A percentile compares a stretch with the other conserved stretches of the same genome.
Conservation (phyloP, 2,797 vertebrate species). For the Paguma larvata region DNA sequence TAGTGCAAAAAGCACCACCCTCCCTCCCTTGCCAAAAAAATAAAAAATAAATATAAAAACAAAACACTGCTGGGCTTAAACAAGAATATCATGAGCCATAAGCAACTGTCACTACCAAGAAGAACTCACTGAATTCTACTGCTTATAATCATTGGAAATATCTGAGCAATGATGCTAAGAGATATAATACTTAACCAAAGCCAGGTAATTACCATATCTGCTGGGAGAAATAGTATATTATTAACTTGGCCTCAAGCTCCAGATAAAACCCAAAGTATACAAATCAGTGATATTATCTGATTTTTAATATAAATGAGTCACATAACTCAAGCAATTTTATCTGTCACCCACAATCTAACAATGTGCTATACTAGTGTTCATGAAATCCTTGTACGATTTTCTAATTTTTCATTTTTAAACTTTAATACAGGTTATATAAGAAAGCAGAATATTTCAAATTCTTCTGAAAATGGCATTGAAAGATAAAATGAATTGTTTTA, state of each 20-base stretch:
- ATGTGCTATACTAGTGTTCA: background rate
- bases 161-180: conserved; percentile 18
- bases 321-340: conserved; percentile 47
- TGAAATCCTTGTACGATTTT: conserved; percentile 34
- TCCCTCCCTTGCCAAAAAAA: background rate
- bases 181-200: conserved; percentile 32
- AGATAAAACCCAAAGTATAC: conserved; percentile 50
- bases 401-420: conserved; percentile 38
- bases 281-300: conserved; percentile 33
- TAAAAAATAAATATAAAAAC: background rate
- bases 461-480: background rate
- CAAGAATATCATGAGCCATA: conserved; percentile 32
- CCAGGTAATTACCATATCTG: background rate
- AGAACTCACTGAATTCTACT: conserved; percentile 48
- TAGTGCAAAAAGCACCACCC: background rate
- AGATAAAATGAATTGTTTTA: conserved; percentile 35
- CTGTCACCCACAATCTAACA: conserved; percentile 7
- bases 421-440: conserved; percentile 48
- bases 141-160: conserved; percentile 38
- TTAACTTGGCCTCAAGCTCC: conserved; percentile 35
- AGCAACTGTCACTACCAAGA: conserved; percentile 22
- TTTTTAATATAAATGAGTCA: conserved; percentile 31
- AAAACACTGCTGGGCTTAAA: conserved; percentile 13
- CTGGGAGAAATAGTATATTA: conserved; percentile 14
- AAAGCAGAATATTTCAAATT: background rate